A percentile compares a stretch with the other conserved stretches of the same genome.
phyloP scores from a whole-genome alignment of 2,888 invertebrate genomes.

The Ormyrus thymus region DNA sequence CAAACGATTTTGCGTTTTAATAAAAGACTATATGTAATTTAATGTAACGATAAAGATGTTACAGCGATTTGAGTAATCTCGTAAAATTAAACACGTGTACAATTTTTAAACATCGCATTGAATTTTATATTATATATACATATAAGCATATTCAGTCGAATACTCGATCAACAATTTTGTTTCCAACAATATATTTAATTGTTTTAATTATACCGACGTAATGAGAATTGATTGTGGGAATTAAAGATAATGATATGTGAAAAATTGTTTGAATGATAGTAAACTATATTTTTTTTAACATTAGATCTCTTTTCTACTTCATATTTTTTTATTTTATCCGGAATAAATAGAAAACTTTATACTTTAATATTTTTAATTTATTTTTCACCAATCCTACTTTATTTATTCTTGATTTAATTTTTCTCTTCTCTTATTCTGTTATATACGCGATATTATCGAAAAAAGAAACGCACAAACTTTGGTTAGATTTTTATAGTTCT shows the following conservation, averaged over 20 bases:
- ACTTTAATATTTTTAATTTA: not conserved
- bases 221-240: conserved; percentile 10
- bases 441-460: too few relatives aligned
- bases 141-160: not conserved
- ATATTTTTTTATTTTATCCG: conserved; percentile 29
- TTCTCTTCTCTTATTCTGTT: too few relatives aligned
- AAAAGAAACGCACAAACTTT: too few relatives aligned
- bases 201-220: conserved; percentile 29
- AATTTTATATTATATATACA: conserved; percentile 37
- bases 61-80: conserved; percentile 7
- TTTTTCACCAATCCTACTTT: not conserved
- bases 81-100: conserved; percentile 20
- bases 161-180: conserved; percentile 22
- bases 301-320: conserved; percentile 12
- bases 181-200: conserved; percentile 14
- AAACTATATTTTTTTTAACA: conserved; percentile 43
- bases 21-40: conserved; percentile 37
- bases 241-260: conserved; percentile 21
- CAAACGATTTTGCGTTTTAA: conserved; percentile 42
- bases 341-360: conserved; percentile 28
- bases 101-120: conserved; percentile 27
- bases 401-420: not conserved
- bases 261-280: conserved; percentile 29
- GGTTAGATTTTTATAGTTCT: too few relatives aligned
- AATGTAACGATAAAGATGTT: conserved; percentile 15